Percentiles rank a stretch among this genome's conserved stretches.
These are phyloP conservation scores for Symphodus melops DNA, from an alignment of 2,113 vertebrate genomes.

Conservation along the genomic window DNA sequence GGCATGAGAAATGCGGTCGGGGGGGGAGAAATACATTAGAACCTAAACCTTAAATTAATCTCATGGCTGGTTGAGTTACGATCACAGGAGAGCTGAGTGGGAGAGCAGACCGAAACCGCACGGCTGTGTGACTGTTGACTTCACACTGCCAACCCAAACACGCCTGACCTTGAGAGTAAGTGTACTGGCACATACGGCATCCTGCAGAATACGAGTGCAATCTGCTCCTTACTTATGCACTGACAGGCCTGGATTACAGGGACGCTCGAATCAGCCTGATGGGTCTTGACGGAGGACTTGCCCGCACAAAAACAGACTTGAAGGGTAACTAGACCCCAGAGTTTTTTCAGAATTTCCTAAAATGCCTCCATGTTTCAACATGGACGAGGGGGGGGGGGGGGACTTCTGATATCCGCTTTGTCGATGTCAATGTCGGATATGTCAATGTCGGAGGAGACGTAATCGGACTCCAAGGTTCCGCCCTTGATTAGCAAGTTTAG, in stretches of 20 bases:
- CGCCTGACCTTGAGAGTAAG: conserved; percentile 57
- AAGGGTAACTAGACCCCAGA: too few species aligned
- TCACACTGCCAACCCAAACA: conserved; percentile 65
- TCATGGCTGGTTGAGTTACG: conserved; percentile 42
- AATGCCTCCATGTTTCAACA: too few species aligned
- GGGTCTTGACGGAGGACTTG: conserved; percentile 40
- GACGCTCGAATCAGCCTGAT: conserved; percentile 49
- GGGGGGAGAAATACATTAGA: conserved; percentile 52
- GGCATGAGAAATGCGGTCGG: conserved; percentile 28
- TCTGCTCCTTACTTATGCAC: conserved; percentile 40
- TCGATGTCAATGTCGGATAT: too few species aligned
- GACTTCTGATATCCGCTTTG: too few species aligned
- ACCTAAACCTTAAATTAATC: conserved; percentile 60
- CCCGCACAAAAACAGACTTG: conserved; percentile 37
- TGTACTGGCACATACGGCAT: conserved; percentile 36
- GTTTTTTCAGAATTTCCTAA: too few species aligned
- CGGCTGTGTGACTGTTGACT: conserved; percentile 43
- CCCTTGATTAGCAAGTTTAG: too few species aligned
- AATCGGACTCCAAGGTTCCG: too few species aligned
- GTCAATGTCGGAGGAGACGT: too few species aligned
- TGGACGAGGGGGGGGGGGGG: too few species aligned
- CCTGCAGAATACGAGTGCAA: conserved; percentile 14
- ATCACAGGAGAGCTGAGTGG: conserved; percentile 47
- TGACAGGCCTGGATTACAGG: conserved; percentile 44
- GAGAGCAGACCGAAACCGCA: conserved; percentile 55